Evolutionary conservation across 30 jellyfish, hydroid and myxozoan species (phyloP), one percentile per base, ranked within the genome.

Genomic region (Morbakka virulenta): DNA sequence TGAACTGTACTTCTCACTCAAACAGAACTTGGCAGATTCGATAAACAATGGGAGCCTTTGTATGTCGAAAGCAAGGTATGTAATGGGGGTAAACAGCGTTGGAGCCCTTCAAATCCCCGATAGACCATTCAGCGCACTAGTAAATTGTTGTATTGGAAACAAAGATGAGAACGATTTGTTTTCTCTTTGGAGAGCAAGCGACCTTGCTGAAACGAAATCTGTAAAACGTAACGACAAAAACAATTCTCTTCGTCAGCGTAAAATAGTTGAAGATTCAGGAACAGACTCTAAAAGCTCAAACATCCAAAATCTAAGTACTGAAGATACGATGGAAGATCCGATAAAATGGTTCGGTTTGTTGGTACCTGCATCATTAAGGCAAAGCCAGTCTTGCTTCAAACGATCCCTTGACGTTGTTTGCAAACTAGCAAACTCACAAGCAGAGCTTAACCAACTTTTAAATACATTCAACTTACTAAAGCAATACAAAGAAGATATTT

Each of bases 71-170:
- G 64, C 88, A 48, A 72, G 88, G 22, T 83, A 83, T 52, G 62
- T 86, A 2, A 50, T 52, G 72, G 95, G 95, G 36, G 77, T 74
- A 4, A 26, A 66, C 4, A 36, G 78, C 23, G 83, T 83, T 17
- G 57, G 95, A 14, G 89, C 66, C 13, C 89, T 76, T 30, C 95
- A 84, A 69, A 52, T 84, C 35, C 95, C 95, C 4, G 95, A 84
- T 24, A 34, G 29, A 0, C 82, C 67, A 3, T 84, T 84, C 35
- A 50, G 29, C 34, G 73, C 95, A 25, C 64, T 69, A 35, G 31
- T 71, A 14, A 79, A 69, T 22, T 61, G 36, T 0, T 13, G 80
- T 63, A 51, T 49, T 2, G 47, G 28, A 31, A 68, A 61, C 4
- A 53, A 57, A 2, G 87, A 24, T 4, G 62, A 23, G 32, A 13